Percentiles rank a stretch among this genome's conserved stretches.
Evolutionary conservation across 2,888 invertebrate genomes (phyloP).

Genomic region (Octodonta nipae): DNA sequence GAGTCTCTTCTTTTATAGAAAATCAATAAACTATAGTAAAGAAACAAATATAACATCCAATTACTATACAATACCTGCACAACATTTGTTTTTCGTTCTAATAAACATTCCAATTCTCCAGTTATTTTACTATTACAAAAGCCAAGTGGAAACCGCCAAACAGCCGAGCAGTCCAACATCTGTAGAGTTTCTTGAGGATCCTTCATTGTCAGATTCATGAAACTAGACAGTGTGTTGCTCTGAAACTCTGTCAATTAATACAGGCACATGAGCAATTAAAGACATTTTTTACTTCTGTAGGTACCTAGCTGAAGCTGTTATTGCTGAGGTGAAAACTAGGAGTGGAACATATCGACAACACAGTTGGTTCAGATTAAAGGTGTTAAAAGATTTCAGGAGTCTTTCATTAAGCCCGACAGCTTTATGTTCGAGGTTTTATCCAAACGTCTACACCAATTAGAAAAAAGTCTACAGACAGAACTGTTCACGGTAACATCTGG

Average conservation of each 20-base stretch:
- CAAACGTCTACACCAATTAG: slow-evolving; percentile 49
- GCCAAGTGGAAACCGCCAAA: slow-evolving; percentile 45
- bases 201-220: slow-evolving; percentile 32
- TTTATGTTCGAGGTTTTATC: slow-evolving; percentile 65
- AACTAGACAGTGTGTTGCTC: slow-evolving; percentile 61
- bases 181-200: slow-evolving; percentile 32
- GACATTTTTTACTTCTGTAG: slow-evolving; percentile 55
- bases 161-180: slow-evolving; percentile 29
- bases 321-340: slow-evolving; percentile 68
- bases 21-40: no score
- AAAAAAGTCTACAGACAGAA: slow-evolving; percentile 56
- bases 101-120: no score
- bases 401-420: slow-evolving; percentile 58
- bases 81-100: no score
- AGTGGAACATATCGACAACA: slow-evolving; percentile 69
- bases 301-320: slow-evolving; percentile 63
- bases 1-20: no score
- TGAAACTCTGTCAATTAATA: slow-evolving; percentile 54
- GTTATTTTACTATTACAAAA: slow-evolving; percentile 65
- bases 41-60: no score
- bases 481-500: slow-evolving; percentile 59
- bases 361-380: slow-evolving; percentile 54
- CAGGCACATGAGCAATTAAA: slow-evolving; percentile 51
- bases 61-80: no score
- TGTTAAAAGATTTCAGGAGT: slow-evolving; percentile 49